These are phyloP conservation scores for Gobio gobio DNA, from an alignment of 2,113 vertebrate species.

Conservation along the genomic window DNA sequence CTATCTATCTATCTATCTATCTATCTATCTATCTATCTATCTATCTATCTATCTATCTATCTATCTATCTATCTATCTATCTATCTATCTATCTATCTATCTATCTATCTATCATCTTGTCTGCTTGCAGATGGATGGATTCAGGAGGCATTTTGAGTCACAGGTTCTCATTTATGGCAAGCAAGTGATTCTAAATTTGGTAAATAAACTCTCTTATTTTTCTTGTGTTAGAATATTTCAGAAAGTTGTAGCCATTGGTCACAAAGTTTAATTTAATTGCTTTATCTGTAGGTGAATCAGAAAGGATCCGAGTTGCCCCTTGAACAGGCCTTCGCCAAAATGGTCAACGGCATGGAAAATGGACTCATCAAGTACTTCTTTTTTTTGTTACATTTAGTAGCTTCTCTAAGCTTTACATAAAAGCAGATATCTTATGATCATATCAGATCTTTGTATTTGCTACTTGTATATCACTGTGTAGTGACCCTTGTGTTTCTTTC, in stretches of 20 bases:
- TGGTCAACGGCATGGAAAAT: conserved; percentile 88
- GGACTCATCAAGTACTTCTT: conserved; percentile 85
- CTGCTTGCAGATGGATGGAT: conserved; percentile 85
- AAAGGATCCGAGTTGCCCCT: conserved; percentile 96
- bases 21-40: no score
- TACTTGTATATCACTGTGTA: not conserved
- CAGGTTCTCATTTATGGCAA: conserved; percentile 97
- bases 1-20: no score
- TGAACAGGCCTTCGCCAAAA: conserved; percentile 89
- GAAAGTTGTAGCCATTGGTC: not conserved
- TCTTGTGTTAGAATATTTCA: not conserved
- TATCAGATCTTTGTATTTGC: not conserved
- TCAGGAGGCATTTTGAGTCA: conserved; percentile 97
- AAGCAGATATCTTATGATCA: not conserved
- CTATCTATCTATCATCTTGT: not conserved
- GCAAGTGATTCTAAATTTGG: conserved; percentile 94
- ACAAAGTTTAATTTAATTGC: not conserved
- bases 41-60: no score
- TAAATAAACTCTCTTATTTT: conserved; percentile 62
- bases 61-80: no score
- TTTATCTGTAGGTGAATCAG: conserved; percentile 87
- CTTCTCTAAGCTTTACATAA: no score
- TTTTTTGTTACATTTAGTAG: no score
- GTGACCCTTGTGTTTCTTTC: not conserved
- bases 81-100: no score